Base-by-base conservation (phyloP, 1,140 invertebrate genomes). In the Coelopa frigida region DNA sequence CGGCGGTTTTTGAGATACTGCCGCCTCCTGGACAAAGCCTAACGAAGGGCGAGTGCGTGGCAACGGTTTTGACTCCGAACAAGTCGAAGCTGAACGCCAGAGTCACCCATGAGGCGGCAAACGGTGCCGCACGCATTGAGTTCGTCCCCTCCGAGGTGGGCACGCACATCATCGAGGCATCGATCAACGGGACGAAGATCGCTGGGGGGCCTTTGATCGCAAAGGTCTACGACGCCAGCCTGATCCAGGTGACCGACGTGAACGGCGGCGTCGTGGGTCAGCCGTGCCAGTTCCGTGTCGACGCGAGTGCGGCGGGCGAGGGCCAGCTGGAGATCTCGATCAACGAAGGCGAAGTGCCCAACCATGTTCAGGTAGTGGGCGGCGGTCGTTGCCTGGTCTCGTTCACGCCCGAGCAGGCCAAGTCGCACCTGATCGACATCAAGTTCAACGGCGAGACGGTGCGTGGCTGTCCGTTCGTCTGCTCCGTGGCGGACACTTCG, bases 361-460 rank as follows among this genome's bases (percentile, higher is more conserved):
- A 98, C 76, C 91, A 97, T 72, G 94, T 98, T 15, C 89, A 92
- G 71, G 89, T 93, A 35, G 87, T 97, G 5, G 92, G 92, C 35
- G 91, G 91, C 48, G 93, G 93, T 26, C 79, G 90, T 45, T 97
- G 93, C 67, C 77, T 96, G 21, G 92, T 98, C 8, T 94, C 89
- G 38, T 99, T 98, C 72, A 88, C 92, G 11, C 95, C 96, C 14
- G 92, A 96, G 64, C 79, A 85, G 47, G 78, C 87, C 7, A 92
- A 92, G 55, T 80, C 89, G 21, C 94, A 99, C 73, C 79, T 87
- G 52, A 94, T 99, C 56, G 94, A 98, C 72, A 97, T 99, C 49
- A 97, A 94, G 73, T 98, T 99, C 72, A 98, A 98, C 71, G 90
- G 89, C 36, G 89, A 94, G 73, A 89, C 90, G 44, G 91, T 98